Base-by-base conservation (phyloP, 1,140 invertebrate genomes). In the Atta colombica region DNA sequence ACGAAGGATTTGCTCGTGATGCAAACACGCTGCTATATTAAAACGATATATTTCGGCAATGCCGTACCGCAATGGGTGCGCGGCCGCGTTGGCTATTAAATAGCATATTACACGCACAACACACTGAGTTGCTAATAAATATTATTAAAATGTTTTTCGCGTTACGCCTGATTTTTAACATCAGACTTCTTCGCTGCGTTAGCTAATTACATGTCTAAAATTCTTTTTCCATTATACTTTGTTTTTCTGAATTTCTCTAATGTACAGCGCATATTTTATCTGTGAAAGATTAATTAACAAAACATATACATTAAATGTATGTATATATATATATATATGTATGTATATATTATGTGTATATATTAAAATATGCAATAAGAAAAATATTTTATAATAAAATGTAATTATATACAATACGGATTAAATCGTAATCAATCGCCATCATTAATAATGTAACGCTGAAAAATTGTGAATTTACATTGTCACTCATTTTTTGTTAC, bases 11-110 rank as follows among this genome's bases (percentile, higher is more conserved):
- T 92, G 89, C 78, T 82, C 84, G 77, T 89, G 91, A 92, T 92
- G 89, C 91, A 92, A 92, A 92, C 91, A 81, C 66, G 75, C 80
- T 77, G 87, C 89, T 92, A 93, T 93, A 93, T 93, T 93, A 92
- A 93, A 93, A 92, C 92, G 88, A 93, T 93, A 93, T 92, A 93
- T 93, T 91, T 88, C 80, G 74, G 49, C 25, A 49, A 63, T 66
- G 55, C 80, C 78, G 51, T 49, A 58, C n/a, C 39, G 71, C 39
- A 61, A 49, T n/a, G 16, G 69, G 39, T 49, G 39, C 80, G 55
- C 25, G n/a, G 39, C 39, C 31, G 66, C 80, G 68, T 75, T 35
- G 39, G 35, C 69, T 84, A 75, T 84, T 84, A 84, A 84, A 81
- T 39, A 71, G 66, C 28, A 31, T 49, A 61, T 69, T 81, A 84